These are phyloP conservation scores for Athalia rosae DNA, from an alignment of 2,888 invertebrate genomes.

Conservation along the genomic window DNA sequence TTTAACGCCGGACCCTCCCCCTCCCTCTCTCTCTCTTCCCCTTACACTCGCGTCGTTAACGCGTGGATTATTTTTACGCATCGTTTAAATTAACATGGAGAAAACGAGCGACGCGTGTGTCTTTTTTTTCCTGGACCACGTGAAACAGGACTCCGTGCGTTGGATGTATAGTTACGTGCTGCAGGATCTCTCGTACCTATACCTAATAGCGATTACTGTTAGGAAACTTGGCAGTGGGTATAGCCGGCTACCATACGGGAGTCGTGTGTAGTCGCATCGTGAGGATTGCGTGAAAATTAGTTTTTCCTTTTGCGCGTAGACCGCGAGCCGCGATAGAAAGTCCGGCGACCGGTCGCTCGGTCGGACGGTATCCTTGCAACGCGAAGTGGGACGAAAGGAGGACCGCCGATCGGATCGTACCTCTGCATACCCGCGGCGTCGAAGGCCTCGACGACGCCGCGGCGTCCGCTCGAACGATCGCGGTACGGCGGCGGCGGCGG, in stretches of 20 bases:
- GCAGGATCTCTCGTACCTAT: no score
- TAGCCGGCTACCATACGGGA: no score
- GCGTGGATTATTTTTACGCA: no score
- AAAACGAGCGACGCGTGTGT: neutral
- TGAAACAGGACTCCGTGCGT: no score
- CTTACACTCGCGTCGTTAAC: no score
- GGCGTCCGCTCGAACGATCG: neutral
- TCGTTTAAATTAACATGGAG: no score
- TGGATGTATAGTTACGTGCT: no score
- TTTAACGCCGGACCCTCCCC: no score
- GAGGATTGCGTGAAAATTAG: conserved; percentile 39
- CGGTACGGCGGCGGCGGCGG: neutral
- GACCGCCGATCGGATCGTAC: conserved; percentile 11
- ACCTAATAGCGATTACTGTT: no score
- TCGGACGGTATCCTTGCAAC: conserved; percentile 37
- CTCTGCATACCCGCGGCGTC: conserved; percentile 15
- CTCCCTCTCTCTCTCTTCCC: no score
- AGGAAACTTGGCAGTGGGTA: no score
- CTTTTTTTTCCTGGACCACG: neutral
- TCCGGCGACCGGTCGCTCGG: conserved; percentile 38
- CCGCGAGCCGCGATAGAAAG: conserved; percentile 45
- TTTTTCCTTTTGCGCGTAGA: conserved; percentile 32
- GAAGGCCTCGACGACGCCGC: conserved; percentile 37
- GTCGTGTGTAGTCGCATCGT: neutral
- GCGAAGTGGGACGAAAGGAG: conserved; percentile 44